Conservation (phyloP, 2,888 invertebrate genomes). For the Formica aserva region DNA sequence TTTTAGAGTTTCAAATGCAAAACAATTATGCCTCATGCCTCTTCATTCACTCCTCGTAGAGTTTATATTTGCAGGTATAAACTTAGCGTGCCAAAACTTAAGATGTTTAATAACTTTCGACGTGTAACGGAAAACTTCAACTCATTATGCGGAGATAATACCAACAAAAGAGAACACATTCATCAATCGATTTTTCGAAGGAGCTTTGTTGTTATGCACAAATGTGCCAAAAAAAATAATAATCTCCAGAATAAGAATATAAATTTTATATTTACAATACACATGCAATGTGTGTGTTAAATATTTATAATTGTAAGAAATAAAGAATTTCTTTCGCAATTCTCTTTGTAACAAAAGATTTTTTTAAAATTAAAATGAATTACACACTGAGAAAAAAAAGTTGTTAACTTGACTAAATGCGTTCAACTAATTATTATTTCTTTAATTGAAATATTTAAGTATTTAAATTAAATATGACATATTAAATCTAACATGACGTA, state of each 20-base stretch:
- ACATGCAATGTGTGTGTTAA: not conserved
- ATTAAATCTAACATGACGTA: too few species aligned
- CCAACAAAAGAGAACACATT: slow-evolving; percentile 38
- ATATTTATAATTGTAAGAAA: not conserved
- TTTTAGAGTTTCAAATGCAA: slow-evolving; percentile 4
- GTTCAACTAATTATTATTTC: too few species aligned
- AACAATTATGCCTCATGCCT: slow-evolving; percentile 41
- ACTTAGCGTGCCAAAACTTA: slow-evolving; percentile 31
- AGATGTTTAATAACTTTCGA: slow-evolving; percentile 38
- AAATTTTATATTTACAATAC: not conserved
- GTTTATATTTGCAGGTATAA: slow-evolving; percentile 19
- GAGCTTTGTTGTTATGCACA: slow-evolving; percentile 4
- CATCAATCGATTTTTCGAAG: slow-evolving; percentile 28
- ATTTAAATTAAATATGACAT: too few species aligned
- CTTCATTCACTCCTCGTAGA: slow-evolving; percentile 19
- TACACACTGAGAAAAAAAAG: too few species aligned
- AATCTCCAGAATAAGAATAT: not conserved
- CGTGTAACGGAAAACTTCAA: slow-evolving; percentile 24
- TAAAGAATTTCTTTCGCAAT: not conserved
- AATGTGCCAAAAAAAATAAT: not conserved
- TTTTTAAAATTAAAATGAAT: not conserved
- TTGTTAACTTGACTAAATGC: too few species aligned
- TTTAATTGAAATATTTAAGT: too few species aligned
- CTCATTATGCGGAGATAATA: slow-evolving; percentile 33
- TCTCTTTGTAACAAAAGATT: not conserved